Evolutionary conservation across 2,888 invertebrate species (phyloP), one percentile per base, ranked within the genome.

Genomic region (Megamerina dolium): DNA sequence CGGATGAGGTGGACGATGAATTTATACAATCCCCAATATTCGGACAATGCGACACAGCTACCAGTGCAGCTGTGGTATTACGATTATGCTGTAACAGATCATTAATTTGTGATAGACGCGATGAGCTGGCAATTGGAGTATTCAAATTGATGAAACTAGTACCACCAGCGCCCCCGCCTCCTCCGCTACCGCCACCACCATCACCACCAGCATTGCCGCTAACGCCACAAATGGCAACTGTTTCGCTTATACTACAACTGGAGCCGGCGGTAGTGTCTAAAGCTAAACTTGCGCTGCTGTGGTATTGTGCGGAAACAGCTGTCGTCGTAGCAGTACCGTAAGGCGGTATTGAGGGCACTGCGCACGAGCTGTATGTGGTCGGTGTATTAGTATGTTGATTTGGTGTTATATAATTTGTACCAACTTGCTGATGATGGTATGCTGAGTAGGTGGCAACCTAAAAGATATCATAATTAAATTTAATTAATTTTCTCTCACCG

Each of bases 81-180:
- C 70, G 66, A 61, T 65, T 70, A 45, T 65, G 66, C 46, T 68
- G 67, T 38, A 71, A 45, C 42, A 70, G 55, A 59, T 71, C 64
- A 48, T 69, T 68, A 21, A 71, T 68, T 49, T 64, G 68, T n/a
- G 66, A 64, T 14, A 70, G 49, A 34, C 68, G 61, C 33, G 65
- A 60, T 43, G 68, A 67, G 48, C 67, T 68, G 47, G 60, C 55
- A 32, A 60, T 53, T 20, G 68, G 63, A 17, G 66, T 52, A 48
- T 59, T 59, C 36, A 67, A 52, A 45, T 56, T 65, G 5, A 69
- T 65, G 33, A 66, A 68, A 47, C 49, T 59, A 34, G 51, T 51
- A 20, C 54, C 54, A 4, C 40, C 43, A 1, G 45, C 40, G 4
- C 31, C 37, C n/a, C 49, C 45, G 37, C 19, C 37, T 26, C 13